Base-by-base conservation (phyloP, 2,797 vertebrate genomes). In the Pelodytes ibericus region DNA sequence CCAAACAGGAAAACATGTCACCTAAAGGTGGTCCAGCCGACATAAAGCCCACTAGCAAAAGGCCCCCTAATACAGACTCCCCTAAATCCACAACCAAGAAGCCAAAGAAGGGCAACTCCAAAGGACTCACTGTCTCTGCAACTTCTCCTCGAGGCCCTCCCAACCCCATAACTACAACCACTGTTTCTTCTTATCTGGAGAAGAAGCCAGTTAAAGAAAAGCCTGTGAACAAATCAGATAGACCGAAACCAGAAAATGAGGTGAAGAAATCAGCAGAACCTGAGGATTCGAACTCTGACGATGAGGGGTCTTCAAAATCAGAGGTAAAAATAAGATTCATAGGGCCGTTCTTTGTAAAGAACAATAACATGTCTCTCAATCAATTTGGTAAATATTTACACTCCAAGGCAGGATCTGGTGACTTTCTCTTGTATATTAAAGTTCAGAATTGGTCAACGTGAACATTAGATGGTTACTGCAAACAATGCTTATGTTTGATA, bases 41-140 rank as follows among this genome's bases (percentile, higher is more conserved):
- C 3, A 56, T 91, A 11, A 98, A 96, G 90, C 91, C 93, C 65
- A 92, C 94, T 13, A 94, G 94, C 84, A 99, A 99, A 86, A 91
- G 97, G 60, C 95, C 97, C 0, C 92, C 95, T 22, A 87, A 94
- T 0, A 88, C 94, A 8, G 97, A 99, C 86, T 98, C 96, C 31
- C 96, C 96, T 72, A 98, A 99, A 87, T 95, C 94, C 63, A 96
- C 94, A 58, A 87, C 93, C 72, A 99, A 99, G 86, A 99, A 99
- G 84, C 95, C 91, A 77, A 99, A 99, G 87, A 99, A 97, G 83
- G 94, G 90, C 82, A 94, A 90, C 83, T 95, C 95, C 0, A 97
- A 99, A 82, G 95, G 91, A 47, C 87, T 92, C 0, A 94, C 96
- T 81, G 90, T 84, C 2, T 86, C 77, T 62, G 47, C 18, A 7